Evolutionary conservation across 2,888 invertebrate species (phyloP), one percentile per base, ranked within the genome.

Genomic region (Augiades crinisus): DNA sequence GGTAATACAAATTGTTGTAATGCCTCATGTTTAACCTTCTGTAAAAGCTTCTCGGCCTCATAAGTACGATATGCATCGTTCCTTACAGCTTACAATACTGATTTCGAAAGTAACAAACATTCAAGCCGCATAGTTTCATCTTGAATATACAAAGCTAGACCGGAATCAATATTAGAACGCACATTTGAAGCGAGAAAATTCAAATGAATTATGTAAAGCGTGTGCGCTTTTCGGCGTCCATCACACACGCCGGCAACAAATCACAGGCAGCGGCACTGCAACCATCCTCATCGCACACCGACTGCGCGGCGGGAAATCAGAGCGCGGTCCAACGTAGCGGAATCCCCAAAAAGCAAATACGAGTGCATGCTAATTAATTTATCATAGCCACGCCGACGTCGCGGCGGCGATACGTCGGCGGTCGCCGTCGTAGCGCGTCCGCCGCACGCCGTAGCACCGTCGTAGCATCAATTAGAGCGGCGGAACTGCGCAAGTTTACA

Each of bases 401-500:
- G 70, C 70, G 72, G 24, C 78, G 74, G 74, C 71, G 75, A 76
- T 75, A 70, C 58, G 55, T 47, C 59, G 58, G 57, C 2, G 40
- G 47, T 24, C 50, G 27, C 14, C 50, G 24, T 19, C 43, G 50
- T 43, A 55, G 47, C 56, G 50, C 56, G 54, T 55, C 58, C 51
- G 56, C 47, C 58, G 53, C 59, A 56, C 56, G 56, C 41, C 63
- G 61, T 67, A 60, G 63, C 62, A 68, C 60, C 60, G 67, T 58
- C 60, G 67, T 58, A 73, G 75, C 78, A 75, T 83, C 86, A 84
- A 85, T 87, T 83, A 84, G 77, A 77, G 72, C 75, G 70, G 63
- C 71, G 75, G 73, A 84, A 86, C 76, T 78, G 87, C 79, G 72
- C 78, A 86, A 88, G 74, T 86, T 86, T 82, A 82, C 81, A 84